Percentiles rank a stretch among this genome's conserved stretches.
phyloP scores from a whole-genome alignment of 2,888 invertebrate genomes.

The Phaonia tiefii region DNA sequence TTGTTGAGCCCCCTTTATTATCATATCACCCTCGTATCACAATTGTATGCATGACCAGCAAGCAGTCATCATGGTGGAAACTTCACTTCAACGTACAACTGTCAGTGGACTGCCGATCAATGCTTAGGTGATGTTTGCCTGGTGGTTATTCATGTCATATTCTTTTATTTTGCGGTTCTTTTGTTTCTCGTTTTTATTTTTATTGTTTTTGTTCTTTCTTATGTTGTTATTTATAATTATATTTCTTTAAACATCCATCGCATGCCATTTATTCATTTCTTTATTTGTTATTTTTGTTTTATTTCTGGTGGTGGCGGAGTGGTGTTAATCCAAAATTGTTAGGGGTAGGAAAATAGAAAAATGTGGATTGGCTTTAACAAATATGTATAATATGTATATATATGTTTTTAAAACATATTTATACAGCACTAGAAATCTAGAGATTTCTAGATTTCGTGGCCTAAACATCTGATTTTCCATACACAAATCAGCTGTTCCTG shows the following conservation, averaged over 20 bases:
- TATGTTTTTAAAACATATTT: too few relatives aligned
- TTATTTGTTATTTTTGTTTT: constrained; percentile 20
- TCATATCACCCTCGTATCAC: constrained; percentile 45
- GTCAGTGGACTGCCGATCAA: not conserved
- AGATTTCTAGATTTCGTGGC: too few relatives aligned
- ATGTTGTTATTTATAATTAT: constrained; percentile 22
- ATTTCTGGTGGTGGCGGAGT: not conserved
- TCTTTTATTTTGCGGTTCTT: constrained; percentile 59
- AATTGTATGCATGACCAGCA: constrained; percentile 33
- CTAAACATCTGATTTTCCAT: too few relatives aligned
- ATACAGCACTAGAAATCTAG: too few relatives aligned
- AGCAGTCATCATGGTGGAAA: constrained; percentile 24
- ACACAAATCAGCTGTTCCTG: too few relatives aligned
- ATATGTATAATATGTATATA: too few relatives aligned
- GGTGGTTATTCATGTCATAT: constrained; percentile 59
- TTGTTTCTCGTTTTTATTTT: constrained; percentile 47
- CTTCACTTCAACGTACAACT: not conserved
- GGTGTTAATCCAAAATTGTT: not conserved
- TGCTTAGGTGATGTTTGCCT: not conserved
- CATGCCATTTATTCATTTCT: constrained; percentile 11
- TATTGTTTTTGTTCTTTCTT: constrained; percentile 54
- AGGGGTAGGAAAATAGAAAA: constrained; percentile 3
- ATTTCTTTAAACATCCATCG: constrained; percentile 29
- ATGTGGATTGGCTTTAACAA: too few relatives aligned
- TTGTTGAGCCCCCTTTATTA: too few relatives aligned